phyloP scores from a whole-genome alignment of 2,888 invertebrate species.

The Drosophila fungiperda region DNA sequence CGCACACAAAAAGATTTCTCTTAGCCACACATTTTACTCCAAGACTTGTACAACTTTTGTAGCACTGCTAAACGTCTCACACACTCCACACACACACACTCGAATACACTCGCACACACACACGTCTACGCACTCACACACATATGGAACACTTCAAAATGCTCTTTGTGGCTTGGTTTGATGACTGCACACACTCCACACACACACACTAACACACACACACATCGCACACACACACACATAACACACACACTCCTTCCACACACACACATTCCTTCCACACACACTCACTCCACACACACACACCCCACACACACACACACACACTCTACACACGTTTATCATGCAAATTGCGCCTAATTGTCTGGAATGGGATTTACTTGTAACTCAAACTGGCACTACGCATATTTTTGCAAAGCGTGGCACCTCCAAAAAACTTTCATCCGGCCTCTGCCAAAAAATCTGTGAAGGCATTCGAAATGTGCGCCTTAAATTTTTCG shows the following conservation, averaged over 20 bases:
- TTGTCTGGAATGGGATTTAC: slow-evolving; percentile 79
- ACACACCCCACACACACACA: background rate
- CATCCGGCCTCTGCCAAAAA: slow-evolving; percentile 27
- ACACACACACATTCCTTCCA: background rate
- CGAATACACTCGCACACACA: slow-evolving; percentile 3
- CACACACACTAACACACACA: background rate
- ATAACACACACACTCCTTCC: background rate
- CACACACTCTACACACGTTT: slow-evolving; percentile 56
- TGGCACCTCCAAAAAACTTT: slow-evolving; percentile 28
- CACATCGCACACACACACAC: background rate
- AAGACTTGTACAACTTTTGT: slow-evolving; percentile 69
- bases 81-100: slow-evolving; percentile 15
- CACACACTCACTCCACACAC: background rate
- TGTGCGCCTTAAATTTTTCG: slow-evolving; percentile 45
- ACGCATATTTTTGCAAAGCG: slow-evolving; percentile 39
- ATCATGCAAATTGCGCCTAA: slow-evolving; percentile 81
- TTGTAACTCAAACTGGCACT: slow-evolving; percentile 50
- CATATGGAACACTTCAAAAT: slow-evolving; percentile 73
- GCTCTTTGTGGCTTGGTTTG: slow-evolving; percentile 78
- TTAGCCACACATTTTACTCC: slow-evolving; percentile 37
- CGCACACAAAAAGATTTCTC: slow-evolving; percentile 62
- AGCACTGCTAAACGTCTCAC: slow-evolving; percentile 56
- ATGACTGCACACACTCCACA: slow-evolving; percentile 42
- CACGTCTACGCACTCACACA: slow-evolving; percentile 25
- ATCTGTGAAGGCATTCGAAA: slow-evolving; percentile 51